A percentile compares a stretch with the other conserved stretches of the same genome.
Conservation (phyloP, 2,797 vertebrate species). For the Diplodus puntazzo region DNA sequence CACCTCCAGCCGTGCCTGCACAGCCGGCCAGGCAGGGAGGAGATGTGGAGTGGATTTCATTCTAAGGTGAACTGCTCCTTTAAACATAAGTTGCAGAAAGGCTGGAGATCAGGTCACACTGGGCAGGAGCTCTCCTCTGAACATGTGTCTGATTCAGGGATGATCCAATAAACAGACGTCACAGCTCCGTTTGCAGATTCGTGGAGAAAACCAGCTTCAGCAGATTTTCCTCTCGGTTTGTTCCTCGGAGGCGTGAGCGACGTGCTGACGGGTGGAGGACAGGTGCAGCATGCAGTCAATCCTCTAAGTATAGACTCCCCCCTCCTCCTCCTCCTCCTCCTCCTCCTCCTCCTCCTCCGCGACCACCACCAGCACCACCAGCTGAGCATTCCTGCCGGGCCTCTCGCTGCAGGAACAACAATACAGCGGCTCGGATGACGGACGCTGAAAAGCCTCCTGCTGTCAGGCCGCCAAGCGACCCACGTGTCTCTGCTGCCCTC, state of each 20-base stretch:
- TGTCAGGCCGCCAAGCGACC: slow-evolving; percentile 25
- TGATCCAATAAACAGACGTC: not conserved
- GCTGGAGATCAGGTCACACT: too few species aligned
- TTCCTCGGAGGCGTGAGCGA: not conserved
- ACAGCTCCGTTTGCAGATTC: not conserved
- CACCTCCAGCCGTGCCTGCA: not conserved
- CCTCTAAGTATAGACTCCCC: slow-evolving; percentile 76
- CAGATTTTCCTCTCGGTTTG: not conserved
- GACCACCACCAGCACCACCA: not conserved
- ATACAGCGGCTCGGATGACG: slow-evolving; percentile 67
- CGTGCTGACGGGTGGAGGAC: slow-evolving; percentile 65
- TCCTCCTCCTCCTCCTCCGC: not conserved
- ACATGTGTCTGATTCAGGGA: not conserved
- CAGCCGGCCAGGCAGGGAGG: not conserved
- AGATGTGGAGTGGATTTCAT: too few species aligned
- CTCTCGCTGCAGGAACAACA: slow-evolving; percentile 66
- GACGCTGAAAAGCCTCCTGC: slow-evolving; percentile 47
- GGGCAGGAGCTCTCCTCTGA: not conserved
- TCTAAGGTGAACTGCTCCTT: too few species aligned
- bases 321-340: not conserved
- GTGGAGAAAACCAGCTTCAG: slow-evolving; percentile 10
- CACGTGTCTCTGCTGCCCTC: not conserved
- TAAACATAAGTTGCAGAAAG: too few species aligned
- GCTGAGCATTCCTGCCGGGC: slow-evolving; percentile 64
- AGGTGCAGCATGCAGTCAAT: slow-evolving; percentile 79